phyloP scores from a whole-genome alignment of 2,888 invertebrate genomes.

The Drosophila nr. perissopoda region DNA sequence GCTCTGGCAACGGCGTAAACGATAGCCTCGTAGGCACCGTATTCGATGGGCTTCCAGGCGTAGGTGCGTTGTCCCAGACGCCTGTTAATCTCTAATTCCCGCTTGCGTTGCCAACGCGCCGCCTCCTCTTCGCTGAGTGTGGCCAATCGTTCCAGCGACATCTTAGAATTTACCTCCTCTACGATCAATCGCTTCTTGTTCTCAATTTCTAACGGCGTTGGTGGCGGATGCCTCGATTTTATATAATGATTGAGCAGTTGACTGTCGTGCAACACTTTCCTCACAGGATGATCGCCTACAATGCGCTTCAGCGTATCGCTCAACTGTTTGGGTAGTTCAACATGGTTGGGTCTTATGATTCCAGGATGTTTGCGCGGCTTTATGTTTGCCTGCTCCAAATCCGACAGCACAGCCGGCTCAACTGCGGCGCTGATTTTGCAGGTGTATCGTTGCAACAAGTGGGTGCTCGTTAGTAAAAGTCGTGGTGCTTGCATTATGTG shows the following conservation, averaged over 20 bases:
- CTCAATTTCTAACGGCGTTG: slow-evolving; percentile 86
- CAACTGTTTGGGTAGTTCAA: slow-evolving; percentile 88
- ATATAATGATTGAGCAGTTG: slow-evolving; percentile 87
- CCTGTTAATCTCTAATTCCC: slow-evolving; percentile 86
- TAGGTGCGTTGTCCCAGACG: slow-evolving; percentile 88
- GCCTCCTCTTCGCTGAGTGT: slow-evolving; percentile 83
- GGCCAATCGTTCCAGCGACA: slow-evolving; percentile 61
- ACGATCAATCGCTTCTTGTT: slow-evolving; percentile 73
- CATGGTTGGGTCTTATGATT: slow-evolving; percentile 86
- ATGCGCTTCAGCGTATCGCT: slow-evolving; percentile 86
- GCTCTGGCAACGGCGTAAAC: slow-evolving; percentile 90
- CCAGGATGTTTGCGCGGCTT: slow-evolving; percentile 92
- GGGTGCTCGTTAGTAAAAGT: slow-evolving; percentile 34
- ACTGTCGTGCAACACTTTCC: slow-evolving; percentile 86
- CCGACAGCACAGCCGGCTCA: slow-evolving; percentile 63
- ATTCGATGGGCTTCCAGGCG: slow-evolving; percentile 91
- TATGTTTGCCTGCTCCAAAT: slow-evolving; percentile 72
- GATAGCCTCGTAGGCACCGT: slow-evolving; percentile 88
- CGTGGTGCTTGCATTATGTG: slow-evolving; percentile 26
- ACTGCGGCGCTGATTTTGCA: slow-evolving; percentile 81
- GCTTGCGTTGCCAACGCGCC: slow-evolving; percentile 84
- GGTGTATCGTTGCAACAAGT: slow-evolving; percentile 60
- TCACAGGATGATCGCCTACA: slow-evolving; percentile 87
- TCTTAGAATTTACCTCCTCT: slow-evolving; percentile 74
- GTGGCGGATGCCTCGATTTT: slow-evolving; percentile 88